A percentile compares a stretch with the other conserved stretches of the same genome.
Conservation (phyloP, 2,113 vertebrate species). For the Pica pica region DNA sequence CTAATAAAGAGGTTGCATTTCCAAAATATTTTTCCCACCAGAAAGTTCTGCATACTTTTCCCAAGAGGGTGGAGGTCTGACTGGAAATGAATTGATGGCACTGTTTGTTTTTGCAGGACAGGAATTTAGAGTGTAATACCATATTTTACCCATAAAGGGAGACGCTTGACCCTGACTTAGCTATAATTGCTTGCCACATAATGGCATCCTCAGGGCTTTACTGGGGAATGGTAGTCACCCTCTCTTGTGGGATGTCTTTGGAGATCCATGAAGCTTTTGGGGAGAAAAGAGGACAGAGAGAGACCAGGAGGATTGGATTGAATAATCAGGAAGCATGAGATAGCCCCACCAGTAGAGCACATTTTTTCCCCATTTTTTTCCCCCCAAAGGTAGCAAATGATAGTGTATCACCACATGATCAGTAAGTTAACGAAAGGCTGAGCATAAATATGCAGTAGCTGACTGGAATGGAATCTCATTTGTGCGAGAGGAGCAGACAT, state of each 20-base stretch:
- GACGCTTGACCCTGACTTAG: not conserved
- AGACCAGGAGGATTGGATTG: slow-evolving; percentile 63
- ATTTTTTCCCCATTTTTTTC: not conserved
- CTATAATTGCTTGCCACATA: not conserved
- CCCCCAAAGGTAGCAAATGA: slow-evolving; percentile 4
- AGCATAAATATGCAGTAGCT: slow-evolving; percentile 59
- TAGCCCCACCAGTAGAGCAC: slow-evolving; percentile 15
- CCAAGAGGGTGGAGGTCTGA: slow-evolving; percentile 47
- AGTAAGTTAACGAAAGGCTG: slow-evolving; percentile 33
- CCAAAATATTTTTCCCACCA: slow-evolving; percentile 60
- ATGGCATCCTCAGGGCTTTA: not conserved
- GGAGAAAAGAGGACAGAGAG: slow-evolving; percentile 58
- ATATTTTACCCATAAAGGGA: slow-evolving; percentile 48
- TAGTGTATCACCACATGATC: not conserved
- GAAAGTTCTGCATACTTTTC: slow-evolving; percentile 53
- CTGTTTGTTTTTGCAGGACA: slow-evolving; percentile 60
- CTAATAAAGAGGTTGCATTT: slow-evolving; percentile 20
- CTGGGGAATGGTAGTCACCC: not conserved
- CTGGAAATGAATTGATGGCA: slow-evolving; percentile 52
- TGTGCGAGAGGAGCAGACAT: slow-evolving; percentile 15
- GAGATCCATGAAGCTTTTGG: slow-evolving; percentile 25
- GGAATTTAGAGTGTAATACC: slow-evolving; percentile 48
- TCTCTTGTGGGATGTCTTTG: slow-evolving; percentile 12
- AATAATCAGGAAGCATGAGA: slow-evolving; percentile 26
- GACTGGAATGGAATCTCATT: slow-evolving; percentile 70